Evolutionary conservation across 2,888 invertebrate species (phyloP), one percentile per base, ranked within the genome.

Genomic region (Caenorhabditis sinica): DNA sequence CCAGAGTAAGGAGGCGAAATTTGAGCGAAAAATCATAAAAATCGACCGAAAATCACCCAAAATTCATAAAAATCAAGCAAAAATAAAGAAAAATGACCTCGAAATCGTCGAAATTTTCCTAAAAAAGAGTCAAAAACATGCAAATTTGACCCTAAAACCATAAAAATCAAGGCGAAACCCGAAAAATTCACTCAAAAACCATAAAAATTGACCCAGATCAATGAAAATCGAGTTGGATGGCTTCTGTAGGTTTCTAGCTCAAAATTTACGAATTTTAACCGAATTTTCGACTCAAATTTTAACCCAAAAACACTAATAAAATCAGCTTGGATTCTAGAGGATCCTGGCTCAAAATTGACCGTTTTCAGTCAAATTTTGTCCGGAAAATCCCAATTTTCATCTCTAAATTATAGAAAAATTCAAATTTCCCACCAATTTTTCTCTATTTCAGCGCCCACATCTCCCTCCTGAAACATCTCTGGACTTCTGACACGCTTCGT

Each of bases 401-500:
- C 25, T 49, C n/a, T 6, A 56, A 25, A 11, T 33, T 65, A 2
- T 20, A 15, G 28, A n/a, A n/a, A n/a, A n/a, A n/a, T n/a, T n/a
- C n/a, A n/a, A n/a, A 23, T 49, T 33, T 15, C 17, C 15, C 17
- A 43, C 15, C n/a, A 30, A 17, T 0, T 30, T 33, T 25, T 2
- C 11, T 40, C 9, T n/a, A 23, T 63, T 56, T 6, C 74, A 66
- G 56, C 13, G 76, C 84, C 11, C 87, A 88, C 68, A 28, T 66
- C 9, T 11, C 33, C 1, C 30, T 88, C 8, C 68, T 90, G 1
- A 79, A 81, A 20, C 66, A 25, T 17, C 80, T 90, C n/a, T 90
- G 90, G 90, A 56, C 73, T 8, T 79, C 85, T 1, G 88, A 89
- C 45, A 15, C 36, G 6, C 56, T 85, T 30, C 82, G 86, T 0